Base-by-base conservation (phyloP, 35 echinoderm and acorn worm genomes). In the Amphiura filiformis region DNA sequence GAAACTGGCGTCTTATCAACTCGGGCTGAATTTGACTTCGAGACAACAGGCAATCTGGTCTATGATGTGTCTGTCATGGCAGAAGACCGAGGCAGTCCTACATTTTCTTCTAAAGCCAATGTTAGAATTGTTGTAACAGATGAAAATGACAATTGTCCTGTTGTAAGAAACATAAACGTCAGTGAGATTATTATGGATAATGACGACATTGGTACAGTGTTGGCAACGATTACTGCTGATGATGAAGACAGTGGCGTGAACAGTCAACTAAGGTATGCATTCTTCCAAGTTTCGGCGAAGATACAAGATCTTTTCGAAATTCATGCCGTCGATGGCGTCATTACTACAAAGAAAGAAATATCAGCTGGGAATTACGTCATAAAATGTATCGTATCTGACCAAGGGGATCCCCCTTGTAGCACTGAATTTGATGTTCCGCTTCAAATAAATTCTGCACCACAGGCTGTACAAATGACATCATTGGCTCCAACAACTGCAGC, bases 121-220 rank as follows among this genome's bases (percentile, higher is more conserved):
- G 38, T 82, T 39, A 39, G 26, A 39, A 14, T 82, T 12, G 41
- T 18, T 13, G 9, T 82, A n/a, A 12, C 36, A 0, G 38, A 82
- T 42, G n/a, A 7, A 7, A 82, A 82, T 82, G 80, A 82, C n/a
- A 82, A 82, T 47, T 82, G 80, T 82, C 80, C 80, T 0, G 80
- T 7, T 23, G 13, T 82, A 11, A 0, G 26, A 41, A 26, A 47
- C 2, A 52, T 20, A 37, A 38, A 80, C 17, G 33, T 34, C 22
- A 23, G 20, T 22, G 37, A 44, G 9, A 82, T 42, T 28, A 4
- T 23, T 23, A 44, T 23, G 15, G 37, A 37, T 18, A 80, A 80
- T 35, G 38, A 22, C n/a, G 26, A 15, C 1, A 42, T 42, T 41
- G 80, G 36, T 15, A 32, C 80, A 39, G 39, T 39, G 2, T 9